Percentiles rank a stretch among this genome's conserved stretches.
These are phyloP conservation scores for Salminus brasiliensis DNA, from an alignment of 2,113 vertebrate species.

Conservation along the genomic window DNA sequence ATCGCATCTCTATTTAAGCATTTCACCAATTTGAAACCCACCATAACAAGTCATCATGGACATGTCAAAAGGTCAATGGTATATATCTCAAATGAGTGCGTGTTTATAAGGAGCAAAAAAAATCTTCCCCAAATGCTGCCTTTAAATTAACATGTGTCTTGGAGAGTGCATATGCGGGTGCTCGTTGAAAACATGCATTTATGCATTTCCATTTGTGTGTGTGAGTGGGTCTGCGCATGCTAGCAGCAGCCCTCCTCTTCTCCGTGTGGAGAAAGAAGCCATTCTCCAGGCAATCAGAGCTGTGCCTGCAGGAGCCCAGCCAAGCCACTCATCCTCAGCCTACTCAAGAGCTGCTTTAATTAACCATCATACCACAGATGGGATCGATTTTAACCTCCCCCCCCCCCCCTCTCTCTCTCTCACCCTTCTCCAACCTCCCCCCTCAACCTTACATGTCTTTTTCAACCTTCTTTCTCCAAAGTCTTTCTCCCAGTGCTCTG, in stretches of 20 bases:
- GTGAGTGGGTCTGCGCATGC: conserved; percentile 70
- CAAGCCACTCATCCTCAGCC: conserved; percentile 96
- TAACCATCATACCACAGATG: conserved; percentile 99
- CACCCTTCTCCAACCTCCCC: conserved; percentile 72
- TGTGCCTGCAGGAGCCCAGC: conserved; percentile 95
- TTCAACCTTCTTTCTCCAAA: conserved; percentile 70
- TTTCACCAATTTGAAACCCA: not conserved
- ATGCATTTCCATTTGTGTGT: conserved; percentile 46
- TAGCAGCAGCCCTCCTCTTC: conserved; percentile 93
- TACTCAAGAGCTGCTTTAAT: conserved; percentile 99
- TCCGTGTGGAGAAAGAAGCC: conserved; percentile 97
- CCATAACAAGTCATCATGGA: not conserved
- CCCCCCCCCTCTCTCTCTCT: conserved; percentile 61
- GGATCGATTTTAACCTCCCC: conserved; percentile 90
- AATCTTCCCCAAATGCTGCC: not conserved
- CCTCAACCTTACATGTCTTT: conserved; percentile 65
- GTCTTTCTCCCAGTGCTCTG: conserved; percentile 73
- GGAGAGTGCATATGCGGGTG: conserved; percentile 19
- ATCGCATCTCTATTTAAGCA: not conserved
- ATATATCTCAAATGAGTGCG: not conserved
- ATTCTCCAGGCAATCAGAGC: conserved; percentile 98
- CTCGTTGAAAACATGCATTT: conserved; percentile 56
- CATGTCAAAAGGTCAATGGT: conserved; percentile 5
- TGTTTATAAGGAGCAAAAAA: not conserved
- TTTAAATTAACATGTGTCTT: conserved; percentile 39